Evolutionary conservation across 2,113 vertebrate species (phyloP).

Genomic region (Siphamia tubifer): DNA sequence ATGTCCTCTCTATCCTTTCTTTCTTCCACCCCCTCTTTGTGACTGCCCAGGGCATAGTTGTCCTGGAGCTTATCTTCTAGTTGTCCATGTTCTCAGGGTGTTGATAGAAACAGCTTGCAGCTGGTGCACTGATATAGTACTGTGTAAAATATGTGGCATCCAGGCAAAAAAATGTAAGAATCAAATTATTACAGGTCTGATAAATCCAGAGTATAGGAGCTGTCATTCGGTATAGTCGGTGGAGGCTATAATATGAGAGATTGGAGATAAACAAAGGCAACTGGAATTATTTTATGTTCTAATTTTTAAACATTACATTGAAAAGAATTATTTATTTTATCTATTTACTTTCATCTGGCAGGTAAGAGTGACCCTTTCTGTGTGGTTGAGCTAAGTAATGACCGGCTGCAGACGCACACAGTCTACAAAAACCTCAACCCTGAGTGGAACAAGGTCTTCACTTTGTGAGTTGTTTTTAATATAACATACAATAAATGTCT

Average conservation of each 20-base stretch:
- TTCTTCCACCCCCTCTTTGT: constrained; percentile 9
- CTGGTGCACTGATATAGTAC: constrained; percentile 32
- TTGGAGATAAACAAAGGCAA: constrained; percentile 18
- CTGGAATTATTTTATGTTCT: constrained; percentile 34
- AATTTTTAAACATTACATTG: background rate
- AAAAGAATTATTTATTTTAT: background rate
- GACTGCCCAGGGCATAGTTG: constrained; percentile 51
- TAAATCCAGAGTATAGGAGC: constrained; percentile 43
- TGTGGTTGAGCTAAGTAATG: constrained; percentile 96
- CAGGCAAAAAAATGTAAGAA: constrained; percentile 51
- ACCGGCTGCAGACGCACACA: constrained; percentile 94
- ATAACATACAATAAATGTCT: background rate
- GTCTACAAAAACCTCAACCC: constrained; percentile 98
- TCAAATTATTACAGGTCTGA: constrained; percentile 49
- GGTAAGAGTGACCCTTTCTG: constrained; percentile 99
- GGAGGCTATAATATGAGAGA: constrained; percentile 18
- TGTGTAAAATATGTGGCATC: constrained; percentile 14
- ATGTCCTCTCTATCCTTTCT: constrained; percentile 4
- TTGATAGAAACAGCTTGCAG: constrained; percentile 57
- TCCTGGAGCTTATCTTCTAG: constrained; percentile 65
- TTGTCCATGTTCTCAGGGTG: constrained; percentile 33
- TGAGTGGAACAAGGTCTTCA: constrained; percentile 99
- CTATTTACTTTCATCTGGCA: constrained; percentile 55
- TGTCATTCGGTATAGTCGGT: constrained; percentile 29
- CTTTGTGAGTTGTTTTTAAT: constrained; percentile 86